A percentile compares a stretch with the other conserved stretches of the same genome.
Evolutionary conservation across 2,888 invertebrate species (phyloP).

Genomic region (Heliconius aoede): DNA sequence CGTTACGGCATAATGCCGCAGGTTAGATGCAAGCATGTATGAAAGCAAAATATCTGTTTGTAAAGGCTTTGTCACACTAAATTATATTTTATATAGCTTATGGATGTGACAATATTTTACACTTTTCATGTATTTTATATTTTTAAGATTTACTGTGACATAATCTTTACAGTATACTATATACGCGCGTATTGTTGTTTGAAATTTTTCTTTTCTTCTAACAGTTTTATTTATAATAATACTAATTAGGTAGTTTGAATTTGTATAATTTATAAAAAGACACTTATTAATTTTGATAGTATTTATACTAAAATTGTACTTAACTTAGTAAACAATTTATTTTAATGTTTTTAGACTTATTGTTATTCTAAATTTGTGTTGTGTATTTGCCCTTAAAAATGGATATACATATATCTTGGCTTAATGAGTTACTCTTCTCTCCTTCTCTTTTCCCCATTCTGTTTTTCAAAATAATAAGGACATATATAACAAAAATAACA

Average conservation of each 20-base stretch:
- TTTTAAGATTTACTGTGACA: not conserved
- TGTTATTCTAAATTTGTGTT: conserved; percentile 17
- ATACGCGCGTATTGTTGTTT: conserved; percentile 27
- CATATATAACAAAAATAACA: conserved; percentile 10
- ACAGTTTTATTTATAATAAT: conserved; percentile 31
- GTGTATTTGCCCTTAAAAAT: conserved; percentile 11
- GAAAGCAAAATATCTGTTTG: conserved; percentile 49
- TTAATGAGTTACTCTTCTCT: not conserved
- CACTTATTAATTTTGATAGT: conserved; percentile 3
- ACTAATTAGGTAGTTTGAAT: conserved; percentile 32
- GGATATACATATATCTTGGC: conserved; percentile 9
- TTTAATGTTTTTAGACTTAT: not conserved
- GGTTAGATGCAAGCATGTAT: conserved; percentile 87
- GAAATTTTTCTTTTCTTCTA: conserved; percentile 33
- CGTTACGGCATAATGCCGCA: conserved; percentile 93
- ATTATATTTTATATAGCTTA: not conserved
- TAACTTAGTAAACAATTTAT: not conserved
- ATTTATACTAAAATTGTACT: conserved; percentile 1
- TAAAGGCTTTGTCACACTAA: conserved; percentile 33
- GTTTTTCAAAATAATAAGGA: not conserved
- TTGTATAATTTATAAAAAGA: not conserved
- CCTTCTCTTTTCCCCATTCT: not conserved
- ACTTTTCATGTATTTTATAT: not conserved
- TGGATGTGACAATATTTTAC: not conserved
- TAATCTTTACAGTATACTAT: conserved; percentile 1